Conservation (phyloP, 2,888 invertebrate genomes). For the Ommatoiulus sabulosus region DNA sequence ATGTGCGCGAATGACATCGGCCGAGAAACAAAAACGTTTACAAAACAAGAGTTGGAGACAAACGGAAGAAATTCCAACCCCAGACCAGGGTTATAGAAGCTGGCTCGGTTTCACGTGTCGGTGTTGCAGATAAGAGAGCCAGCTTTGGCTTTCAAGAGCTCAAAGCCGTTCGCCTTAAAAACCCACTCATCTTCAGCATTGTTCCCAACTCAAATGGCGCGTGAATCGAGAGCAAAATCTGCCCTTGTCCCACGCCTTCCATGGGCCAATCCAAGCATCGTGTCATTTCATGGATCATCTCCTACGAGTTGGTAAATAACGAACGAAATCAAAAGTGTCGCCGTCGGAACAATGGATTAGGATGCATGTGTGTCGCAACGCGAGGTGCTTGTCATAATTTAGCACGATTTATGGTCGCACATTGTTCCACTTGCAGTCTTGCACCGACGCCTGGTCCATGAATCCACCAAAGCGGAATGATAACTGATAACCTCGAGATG, state of each 20-base stretch:
- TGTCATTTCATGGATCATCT: background rate
- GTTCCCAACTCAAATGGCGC: background rate
- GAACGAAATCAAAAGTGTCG: background rate
- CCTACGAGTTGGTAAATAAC: background rate
- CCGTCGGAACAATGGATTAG: background rate
- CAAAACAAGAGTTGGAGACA: background rate
- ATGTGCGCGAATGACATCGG: background rate
- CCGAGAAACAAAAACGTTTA: slow-evolving; percentile 9
- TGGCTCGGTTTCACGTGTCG: slow-evolving; percentile 23
- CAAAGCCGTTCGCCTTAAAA: background rate
- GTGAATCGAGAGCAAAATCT: background rate
- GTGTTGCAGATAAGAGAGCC: too few species aligned
- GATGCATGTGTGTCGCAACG: background rate
- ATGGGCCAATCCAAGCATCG: background rate
- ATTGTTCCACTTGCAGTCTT: background rate
- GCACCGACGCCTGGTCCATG: background rate
- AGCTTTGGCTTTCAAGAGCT: background rate
- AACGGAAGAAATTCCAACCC: background rate
- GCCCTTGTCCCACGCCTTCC: slow-evolving; percentile 24
- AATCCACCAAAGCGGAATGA: slow-evolving; percentile 26
- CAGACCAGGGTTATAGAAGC: background rate
- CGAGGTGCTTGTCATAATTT: background rate
- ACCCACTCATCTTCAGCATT: background rate
- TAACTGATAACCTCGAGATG: background rate
- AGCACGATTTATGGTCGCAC: background rate